Evolutionary conservation across 1,140 invertebrate species (phyloP).

Genomic region (Daktulosphaira vitifoliae): DNA sequence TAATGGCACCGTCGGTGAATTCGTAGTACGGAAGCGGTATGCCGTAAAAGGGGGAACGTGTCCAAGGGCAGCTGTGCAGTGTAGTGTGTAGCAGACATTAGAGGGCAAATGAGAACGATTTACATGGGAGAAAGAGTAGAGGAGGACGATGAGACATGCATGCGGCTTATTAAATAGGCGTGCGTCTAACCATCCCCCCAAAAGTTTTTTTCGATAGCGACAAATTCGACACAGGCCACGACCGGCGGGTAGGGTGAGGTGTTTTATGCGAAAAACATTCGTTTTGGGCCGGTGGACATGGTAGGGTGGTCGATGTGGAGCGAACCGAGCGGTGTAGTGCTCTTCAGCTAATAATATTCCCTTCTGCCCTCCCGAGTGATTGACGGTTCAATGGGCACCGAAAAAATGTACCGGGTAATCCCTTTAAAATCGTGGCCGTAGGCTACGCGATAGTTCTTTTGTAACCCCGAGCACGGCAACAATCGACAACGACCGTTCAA

Average conservation of each 20-base stretch:
- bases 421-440: slow-evolving; percentile 29
- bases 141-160: background rate
- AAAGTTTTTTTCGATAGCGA: slow-evolving; percentile 28
- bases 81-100: too few species aligned
- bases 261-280: slow-evolving; percentile 32
- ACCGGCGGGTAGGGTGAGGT: background rate
- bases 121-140: background rate
- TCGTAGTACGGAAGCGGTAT: too few species aligned
- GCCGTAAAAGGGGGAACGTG: background rate
- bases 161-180: slow-evolving; percentile 30
- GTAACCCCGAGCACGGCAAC: background rate
- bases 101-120: slow-evolving; percentile 24
- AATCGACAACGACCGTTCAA: background rate
- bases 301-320: background rate
- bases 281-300: background rate
- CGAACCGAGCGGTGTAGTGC: background rate
- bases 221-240: slow-evolving; percentile 25
- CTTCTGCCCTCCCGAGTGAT: background rate
- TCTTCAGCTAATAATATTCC: slow-evolving; percentile 25
- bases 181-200: background rate
- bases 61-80: slow-evolving; percentile 1
- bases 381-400: slow-evolving; percentile 27
- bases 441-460: slow-evolving; percentile 9
- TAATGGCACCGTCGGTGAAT: background rate
- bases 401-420: slow-evolving; percentile 25